phyloP scores from a whole-genome alignment of 2,888 invertebrate genomes.

The Tetragonisca angustula region DNA sequence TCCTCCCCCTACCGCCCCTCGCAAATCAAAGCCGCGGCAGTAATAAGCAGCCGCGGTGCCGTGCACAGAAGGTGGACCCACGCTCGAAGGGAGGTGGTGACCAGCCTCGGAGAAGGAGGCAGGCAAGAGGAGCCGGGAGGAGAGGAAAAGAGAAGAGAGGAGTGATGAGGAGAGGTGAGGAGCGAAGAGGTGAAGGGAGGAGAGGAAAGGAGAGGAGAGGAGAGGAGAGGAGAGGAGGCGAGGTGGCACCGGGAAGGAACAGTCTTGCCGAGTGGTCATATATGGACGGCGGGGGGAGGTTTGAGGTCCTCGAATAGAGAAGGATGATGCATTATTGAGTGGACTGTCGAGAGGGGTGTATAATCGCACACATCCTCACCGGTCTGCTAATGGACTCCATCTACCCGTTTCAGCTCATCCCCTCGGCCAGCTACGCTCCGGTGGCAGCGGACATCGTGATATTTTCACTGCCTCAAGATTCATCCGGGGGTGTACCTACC shows the following conservation, averaged over 20 bases:
- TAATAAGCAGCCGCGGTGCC: constrained; percentile 80
- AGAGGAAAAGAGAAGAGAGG: constrained; percentile 52
- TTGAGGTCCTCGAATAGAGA: constrained; percentile 71
- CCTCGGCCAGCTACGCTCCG: constrained; percentile 60
- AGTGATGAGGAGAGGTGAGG: constrained; percentile 19
- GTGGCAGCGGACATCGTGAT: constrained; percentile 74
- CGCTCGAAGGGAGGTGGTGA: constrained; percentile 46
- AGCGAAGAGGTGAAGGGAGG: too few species aligned
- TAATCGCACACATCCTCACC: constrained; percentile 81
- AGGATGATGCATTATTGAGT: constrained; percentile 84
- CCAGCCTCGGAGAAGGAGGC: constrained; percentile 46
- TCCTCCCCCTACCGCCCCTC: constrained; percentile 71
- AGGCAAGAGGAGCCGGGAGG: constrained; percentile 39
- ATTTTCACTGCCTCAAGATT: constrained; percentile 78
- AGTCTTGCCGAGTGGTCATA: constrained; percentile 75
- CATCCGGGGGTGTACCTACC: constrained; percentile 69
- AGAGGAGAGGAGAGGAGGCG: constrained; percentile 50
- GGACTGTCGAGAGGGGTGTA: constrained; percentile 77
- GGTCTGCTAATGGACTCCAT: constrained; percentile 81
- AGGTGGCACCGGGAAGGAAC: constrained; percentile 70
- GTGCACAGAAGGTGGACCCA: constrained; percentile 55
- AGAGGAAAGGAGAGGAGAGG: constrained; percentile 45
- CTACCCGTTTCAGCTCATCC: constrained; percentile 70
- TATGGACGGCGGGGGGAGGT: constrained; percentile 70
- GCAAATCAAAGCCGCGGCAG: constrained; percentile 82